Percentiles rank a stretch among this genome's conserved stretches.
Evolutionary conservation across 1,140 invertebrate genomes (phyloP).

Genomic region (Achatina immaculata): DNA sequence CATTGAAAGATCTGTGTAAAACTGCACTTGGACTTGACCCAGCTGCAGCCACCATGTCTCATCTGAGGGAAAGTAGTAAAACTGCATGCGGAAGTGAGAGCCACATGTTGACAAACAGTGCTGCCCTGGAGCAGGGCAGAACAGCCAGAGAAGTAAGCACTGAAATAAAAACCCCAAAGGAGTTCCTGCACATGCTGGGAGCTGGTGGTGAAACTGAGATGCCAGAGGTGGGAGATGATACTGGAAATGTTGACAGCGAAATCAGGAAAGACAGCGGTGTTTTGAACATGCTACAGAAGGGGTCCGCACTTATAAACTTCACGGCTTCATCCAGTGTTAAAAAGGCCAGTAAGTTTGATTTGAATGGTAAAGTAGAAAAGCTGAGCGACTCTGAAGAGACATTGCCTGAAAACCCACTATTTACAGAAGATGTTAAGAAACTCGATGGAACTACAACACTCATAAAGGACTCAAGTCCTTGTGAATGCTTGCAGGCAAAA

Average conservation of each 20-base stretch:
- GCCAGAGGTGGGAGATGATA: neutral
- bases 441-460: neutral
- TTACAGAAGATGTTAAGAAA: slow-evolving; percentile 10
- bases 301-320: neutral
- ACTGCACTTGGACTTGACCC: neutral
- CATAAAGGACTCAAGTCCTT: neutral
- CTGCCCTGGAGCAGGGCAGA: neutral
- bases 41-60: neutral
- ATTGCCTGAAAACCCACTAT: slow-evolving; percentile 13
- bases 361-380: neutral
- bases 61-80: too few species aligned
- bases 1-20: slow-evolving; percentile 25
- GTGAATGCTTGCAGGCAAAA: neutral
- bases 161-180: slow-evolving; percentile 16
- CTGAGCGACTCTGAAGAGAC: neutral
- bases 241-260: neutral
- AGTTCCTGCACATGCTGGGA: slow-evolving; percentile 16
- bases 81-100: neutral
- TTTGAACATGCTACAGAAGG: neutral
- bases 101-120: neutral
- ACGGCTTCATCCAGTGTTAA: neutral
- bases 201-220: neutral
- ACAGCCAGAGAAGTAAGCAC: neutral
- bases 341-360: neutral
- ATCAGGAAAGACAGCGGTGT: neutral